Evolutionary conservation across 2,113 vertebrate genomes (phyloP).

Genomic region (Zosterops hypoxanthus): DNA sequence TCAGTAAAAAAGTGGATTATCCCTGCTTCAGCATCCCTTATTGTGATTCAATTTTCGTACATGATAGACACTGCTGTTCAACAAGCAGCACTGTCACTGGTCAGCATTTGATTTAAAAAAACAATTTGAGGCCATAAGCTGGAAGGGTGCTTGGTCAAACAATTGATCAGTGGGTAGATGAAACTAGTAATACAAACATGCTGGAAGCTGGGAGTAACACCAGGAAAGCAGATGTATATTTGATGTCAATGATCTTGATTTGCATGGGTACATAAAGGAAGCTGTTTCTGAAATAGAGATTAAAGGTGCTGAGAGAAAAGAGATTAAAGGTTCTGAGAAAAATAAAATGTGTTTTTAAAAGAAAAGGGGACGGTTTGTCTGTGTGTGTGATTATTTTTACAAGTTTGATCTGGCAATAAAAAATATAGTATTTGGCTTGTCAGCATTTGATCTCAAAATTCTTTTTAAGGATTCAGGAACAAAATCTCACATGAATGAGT

Average conservation of each 20-base stretch:
- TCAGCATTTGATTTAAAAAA: conserved; percentile 27
- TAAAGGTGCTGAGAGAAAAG: not conserved
- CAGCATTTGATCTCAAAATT: not conserved
- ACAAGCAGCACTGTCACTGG: not conserved
- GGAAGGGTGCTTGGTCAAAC: conserved; percentile 5
- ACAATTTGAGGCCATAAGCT: not conserved
- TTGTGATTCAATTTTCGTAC: not conserved
- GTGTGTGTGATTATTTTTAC: not conserved
- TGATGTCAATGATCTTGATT: conserved; percentile 9
- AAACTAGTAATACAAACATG: not conserved
- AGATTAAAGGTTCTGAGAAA: not conserved
- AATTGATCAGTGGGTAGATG: not conserved
- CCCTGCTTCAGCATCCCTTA: not conserved
- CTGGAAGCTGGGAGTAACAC: not conserved
- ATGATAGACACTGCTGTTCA: not conserved
- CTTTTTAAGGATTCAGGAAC: not conserved
- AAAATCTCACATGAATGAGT: not conserved
- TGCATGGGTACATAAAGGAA: not conserved
- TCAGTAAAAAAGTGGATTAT: conserved; percentile 40
- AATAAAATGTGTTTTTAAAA: not conserved
- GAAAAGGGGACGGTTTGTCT: not conserved
- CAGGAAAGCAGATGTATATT: not conserved
- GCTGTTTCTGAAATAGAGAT: not conserved
- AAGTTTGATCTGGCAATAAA: not conserved
- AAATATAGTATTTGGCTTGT: not conserved